These are phyloP conservation scores for Hycleus cichorii DNA, from an alignment of 1,140 invertebrate species.

Conservation along the genomic window DNA sequence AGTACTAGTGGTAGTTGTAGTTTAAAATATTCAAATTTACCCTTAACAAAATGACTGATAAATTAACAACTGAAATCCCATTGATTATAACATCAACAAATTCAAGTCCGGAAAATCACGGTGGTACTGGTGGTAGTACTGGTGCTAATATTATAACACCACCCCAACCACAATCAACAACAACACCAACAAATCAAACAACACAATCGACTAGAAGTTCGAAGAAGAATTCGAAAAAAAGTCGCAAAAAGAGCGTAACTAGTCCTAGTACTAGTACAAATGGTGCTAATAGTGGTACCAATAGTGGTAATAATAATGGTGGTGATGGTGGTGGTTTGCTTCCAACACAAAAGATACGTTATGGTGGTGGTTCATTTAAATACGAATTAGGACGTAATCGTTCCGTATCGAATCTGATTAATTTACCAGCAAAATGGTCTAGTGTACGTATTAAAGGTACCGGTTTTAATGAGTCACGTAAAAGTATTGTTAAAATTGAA, in stretches of 20 bases:
- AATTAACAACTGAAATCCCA: conserved; percentile 33
- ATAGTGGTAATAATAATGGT: not conserved
- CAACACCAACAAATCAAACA: not conserved
- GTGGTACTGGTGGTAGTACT: no score
- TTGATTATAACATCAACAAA: conserved; percentile 33
- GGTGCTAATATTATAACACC: no score
- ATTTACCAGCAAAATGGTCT: conserved; percentile 45
- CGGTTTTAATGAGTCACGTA: conserved; percentile 44
- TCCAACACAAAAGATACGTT: conserved; percentile 16
- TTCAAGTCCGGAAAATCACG: conserved; percentile 20
- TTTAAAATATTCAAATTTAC: no score
- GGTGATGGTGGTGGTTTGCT: no score
- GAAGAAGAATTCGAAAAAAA: not conserved
- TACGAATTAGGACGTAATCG: conserved; percentile 37
- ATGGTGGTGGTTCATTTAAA: conserved; percentile 33
- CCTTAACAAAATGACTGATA: no score
- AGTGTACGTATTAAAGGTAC: conserved; percentile 52
- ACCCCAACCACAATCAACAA: conserved; percentile 9
- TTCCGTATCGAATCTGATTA: conserved; percentile 31
- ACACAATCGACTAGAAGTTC: not conserved
- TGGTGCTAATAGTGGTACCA: not conserved
- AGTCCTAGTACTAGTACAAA: not conserved
- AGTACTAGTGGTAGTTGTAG: no score
- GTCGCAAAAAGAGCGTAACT: conserved; percentile 11
- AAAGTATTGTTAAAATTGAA: conserved; percentile 51